These are phyloP conservation scores for Psittacus erithacus DNA, from an alignment of 2,113 vertebrate species.

Conservation along the genomic window DNA sequence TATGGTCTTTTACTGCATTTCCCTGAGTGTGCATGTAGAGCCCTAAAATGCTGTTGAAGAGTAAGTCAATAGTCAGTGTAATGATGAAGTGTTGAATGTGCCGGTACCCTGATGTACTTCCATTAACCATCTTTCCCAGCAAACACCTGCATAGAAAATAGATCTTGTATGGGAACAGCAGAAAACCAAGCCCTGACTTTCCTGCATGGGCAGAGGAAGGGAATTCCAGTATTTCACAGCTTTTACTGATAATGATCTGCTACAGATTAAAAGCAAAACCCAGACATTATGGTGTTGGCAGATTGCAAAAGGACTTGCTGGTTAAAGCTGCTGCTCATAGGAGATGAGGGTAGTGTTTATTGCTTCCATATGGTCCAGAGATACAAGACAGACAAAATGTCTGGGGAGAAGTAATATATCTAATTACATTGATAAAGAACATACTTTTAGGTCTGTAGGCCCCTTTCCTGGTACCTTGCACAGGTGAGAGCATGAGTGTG, in stretches of 20 bases:
- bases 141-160: neutral
- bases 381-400: slow-evolving; percentile 11
- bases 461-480: neutral
- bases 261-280: slow-evolving; percentile 46
- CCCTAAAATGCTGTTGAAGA: neutral
- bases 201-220: neutral
- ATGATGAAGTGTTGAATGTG: neutral
- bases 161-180: neutral
- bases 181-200: neutral
- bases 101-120: neutral
- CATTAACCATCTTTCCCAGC: neutral
- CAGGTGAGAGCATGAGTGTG: neutral
- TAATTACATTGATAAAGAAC: neutral
- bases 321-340: slow-evolving; percentile 58
- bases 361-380: slow-evolving; percentile 59
- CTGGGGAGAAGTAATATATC: slow-evolving; percentile 5
- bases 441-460: neutral
- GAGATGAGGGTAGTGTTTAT: slow-evolving; percentile 54
- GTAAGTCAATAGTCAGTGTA: neutral
- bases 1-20: neutral
- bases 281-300: slow-evolving; percentile 61
- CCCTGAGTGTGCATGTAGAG: neutral
- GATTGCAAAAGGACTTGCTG: slow-evolving; percentile 62
- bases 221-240: slow-evolving; percentile 52
- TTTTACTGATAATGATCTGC: slow-evolving; percentile 60